These are phyloP conservation scores for Ridgeia piscesae DNA, from an alignment of 1,140 invertebrate genomes.

Conservation along the genomic window DNA sequence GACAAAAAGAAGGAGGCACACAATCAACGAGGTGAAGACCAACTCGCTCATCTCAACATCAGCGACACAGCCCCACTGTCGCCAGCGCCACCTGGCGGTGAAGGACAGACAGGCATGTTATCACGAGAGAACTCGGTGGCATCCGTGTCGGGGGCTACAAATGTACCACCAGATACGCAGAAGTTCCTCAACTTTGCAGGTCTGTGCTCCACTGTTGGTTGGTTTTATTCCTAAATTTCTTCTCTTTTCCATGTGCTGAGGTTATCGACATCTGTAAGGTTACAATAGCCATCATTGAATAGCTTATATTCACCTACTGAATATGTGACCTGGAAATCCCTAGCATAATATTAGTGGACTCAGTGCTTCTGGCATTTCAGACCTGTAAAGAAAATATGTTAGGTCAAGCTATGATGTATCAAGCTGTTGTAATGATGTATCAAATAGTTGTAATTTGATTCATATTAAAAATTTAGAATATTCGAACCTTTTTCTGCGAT, in stretches of 20 bases:
- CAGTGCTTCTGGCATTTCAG: no score
- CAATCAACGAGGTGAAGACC: slow-evolving; percentile 59
- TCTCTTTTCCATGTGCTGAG: not conserved
- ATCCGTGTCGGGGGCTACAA: not conserved
- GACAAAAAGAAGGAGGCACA: slow-evolving; percentile 37
- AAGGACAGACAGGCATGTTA: slow-evolving; percentile 29
- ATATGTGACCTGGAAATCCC: no score
- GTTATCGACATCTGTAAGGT: not conserved
- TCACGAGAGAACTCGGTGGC: slow-evolving; percentile 44
- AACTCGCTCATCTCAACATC: slow-evolving; percentile 63
- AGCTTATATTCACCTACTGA: not conserved
- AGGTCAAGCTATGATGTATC: no score
- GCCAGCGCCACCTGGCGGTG: slow-evolving; percentile 49
- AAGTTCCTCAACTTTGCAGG: slow-evolving; percentile 83
- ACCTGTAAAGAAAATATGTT: no score
- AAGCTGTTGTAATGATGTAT: no score
- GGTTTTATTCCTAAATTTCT: not conserved
- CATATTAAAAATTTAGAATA: no score
- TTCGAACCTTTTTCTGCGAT: no score
- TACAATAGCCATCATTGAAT: not conserved
- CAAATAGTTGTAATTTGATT: no score
- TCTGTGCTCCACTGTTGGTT: slow-evolving; percentile 39
- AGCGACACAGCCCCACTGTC: slow-evolving; percentile 60
- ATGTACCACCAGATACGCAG: slow-evolving; percentile 58
- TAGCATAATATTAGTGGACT: no score